Conservation (phyloP, 2,888 invertebrate species). For the Hemicrepidius hirtus region DNA sequence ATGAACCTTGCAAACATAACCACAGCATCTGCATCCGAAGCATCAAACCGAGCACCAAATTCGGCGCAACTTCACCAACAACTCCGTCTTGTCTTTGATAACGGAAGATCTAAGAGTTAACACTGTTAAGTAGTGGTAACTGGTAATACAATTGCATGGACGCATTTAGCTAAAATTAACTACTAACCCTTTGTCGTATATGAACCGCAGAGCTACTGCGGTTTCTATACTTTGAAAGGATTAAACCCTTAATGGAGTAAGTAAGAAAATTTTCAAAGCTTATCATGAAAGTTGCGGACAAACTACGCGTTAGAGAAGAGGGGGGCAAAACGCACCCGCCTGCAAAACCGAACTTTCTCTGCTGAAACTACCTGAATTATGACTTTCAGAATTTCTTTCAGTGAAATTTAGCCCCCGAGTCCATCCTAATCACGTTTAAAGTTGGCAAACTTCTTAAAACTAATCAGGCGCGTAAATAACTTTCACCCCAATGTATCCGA, state of each 20-base stretch:
- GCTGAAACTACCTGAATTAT: slow-evolving; percentile 22
- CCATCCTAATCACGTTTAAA: slow-evolving; percentile 22
- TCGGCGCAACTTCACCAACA: background rate
- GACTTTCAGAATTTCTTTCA: slow-evolving; percentile 14
- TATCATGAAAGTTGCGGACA: slow-evolving; percentile 36
- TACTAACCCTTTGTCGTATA: slow-evolving; percentile 37
- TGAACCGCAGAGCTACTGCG: slow-evolving; percentile 36
- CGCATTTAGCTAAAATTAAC: slow-evolving; percentile 40
- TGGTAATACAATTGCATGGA: slow-evolving; percentile 22
- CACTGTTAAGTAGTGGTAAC: slow-evolving; percentile 22
- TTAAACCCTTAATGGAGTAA: slow-evolving; percentile 26
- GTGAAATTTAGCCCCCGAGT: background rate
- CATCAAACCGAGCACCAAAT: slow-evolving; percentile 1
- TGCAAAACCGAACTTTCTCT: slow-evolving; percentile 18
- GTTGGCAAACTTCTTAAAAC: slow-evolving; percentile 11
- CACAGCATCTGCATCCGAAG: slow-evolving; percentile 14
- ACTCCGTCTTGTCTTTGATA: slow-evolving; percentile 9
- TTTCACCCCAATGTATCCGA: background rate
- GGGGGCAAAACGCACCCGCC: background rate
- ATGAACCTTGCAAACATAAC: slow-evolving; percentile 14
- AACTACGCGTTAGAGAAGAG: background rate
- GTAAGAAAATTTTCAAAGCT: slow-evolving; percentile 39
- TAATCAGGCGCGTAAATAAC: slow-evolving; percentile 11
- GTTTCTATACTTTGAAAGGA: slow-evolving; percentile 43
- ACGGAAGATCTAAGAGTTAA: slow-evolving; percentile 30